These are phyloP conservation scores for Mesoligia furuncula DNA, from an alignment of 2,888 invertebrate species.

Conservation along the genomic window DNA sequence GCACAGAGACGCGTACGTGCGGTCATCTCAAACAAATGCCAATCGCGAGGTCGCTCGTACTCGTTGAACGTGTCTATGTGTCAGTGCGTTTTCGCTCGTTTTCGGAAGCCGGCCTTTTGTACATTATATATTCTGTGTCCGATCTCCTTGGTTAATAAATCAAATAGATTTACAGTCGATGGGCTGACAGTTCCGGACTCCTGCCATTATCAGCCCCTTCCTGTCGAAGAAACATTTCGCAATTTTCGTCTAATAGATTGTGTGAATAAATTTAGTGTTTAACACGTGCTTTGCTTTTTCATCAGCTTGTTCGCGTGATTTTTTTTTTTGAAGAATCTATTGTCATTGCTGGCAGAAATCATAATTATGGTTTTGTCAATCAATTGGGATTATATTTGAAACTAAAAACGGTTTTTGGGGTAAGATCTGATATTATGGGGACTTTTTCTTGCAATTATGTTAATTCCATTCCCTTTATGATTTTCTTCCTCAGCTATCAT, in stretches of 20 bases:
- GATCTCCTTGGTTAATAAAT: constrained; percentile 45
- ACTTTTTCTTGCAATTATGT: too few relatives aligned
- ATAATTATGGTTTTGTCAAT: background rate
- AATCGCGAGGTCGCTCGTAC: background rate
- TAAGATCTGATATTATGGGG: background rate
- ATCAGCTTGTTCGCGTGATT: background rate
- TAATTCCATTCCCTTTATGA: background rate
- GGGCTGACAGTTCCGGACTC: constrained; percentile 41
- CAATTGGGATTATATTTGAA: background rate
- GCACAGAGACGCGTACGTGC: accelerated
- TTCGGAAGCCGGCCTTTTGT: constrained; percentile 5
- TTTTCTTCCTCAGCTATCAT: background rate
- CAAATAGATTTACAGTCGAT: constrained; percentile 59
- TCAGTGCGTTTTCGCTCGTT: background rate
- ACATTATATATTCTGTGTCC: too few relatives aligned
- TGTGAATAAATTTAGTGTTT: constrained; percentile 47
- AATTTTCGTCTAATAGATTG: constrained; percentile 40
- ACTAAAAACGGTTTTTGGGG: background rate
- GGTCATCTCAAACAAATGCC: background rate
- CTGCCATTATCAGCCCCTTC: constrained; percentile 44
- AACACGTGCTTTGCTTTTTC: constrained; percentile 33
- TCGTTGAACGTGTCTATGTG: background rate
- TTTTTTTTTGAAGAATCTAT: background rate
- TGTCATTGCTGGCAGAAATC: accelerated
- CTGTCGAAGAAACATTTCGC: constrained; percentile 54